Conservation (phyloP, 2,888 invertebrate genomes). For the Erannis defoliaria region DNA sequence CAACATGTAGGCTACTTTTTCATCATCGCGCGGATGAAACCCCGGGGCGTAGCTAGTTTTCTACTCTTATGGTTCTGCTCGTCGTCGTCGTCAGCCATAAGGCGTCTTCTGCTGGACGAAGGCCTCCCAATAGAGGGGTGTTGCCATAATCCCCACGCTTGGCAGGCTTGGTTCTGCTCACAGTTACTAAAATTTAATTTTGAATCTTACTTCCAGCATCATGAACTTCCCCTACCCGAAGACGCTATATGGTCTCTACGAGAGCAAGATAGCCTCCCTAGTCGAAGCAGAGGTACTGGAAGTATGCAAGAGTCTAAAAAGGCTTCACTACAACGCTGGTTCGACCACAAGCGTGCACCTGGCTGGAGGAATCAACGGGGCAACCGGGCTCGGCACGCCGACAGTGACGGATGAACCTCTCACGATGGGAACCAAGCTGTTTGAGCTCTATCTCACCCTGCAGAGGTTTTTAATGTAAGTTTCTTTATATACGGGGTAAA, state of each 20-base stretch:
- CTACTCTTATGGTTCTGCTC: too few species aligned
- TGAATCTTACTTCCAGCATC: conserved; percentile 80
- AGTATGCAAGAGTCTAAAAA: conserved; percentile 91
- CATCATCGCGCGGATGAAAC: too few species aligned
- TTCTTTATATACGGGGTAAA: conserved; percentile 21
- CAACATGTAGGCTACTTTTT: too few species aligned
- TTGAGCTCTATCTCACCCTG: conserved; percentile 96
- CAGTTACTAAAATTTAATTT: too few species aligned
- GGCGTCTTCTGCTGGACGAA: too few species aligned
- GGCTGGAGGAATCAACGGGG: conserved; percentile 85
- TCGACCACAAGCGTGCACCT: conserved; percentile 73
- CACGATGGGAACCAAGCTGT: conserved; percentile 94
- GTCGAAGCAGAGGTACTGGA: conserved; percentile 90
- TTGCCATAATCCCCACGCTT: too few species aligned
- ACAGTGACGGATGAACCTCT: conserved; percentile 88
- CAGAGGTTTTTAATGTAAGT: conserved; percentile 94
- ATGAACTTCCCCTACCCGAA: conserved; percentile 91
- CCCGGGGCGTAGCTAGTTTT: too few species aligned
- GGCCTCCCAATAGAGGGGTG: too few species aligned
- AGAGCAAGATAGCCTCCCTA: conserved; percentile 89
- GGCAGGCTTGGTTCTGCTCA: too few species aligned
- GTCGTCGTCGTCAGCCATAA: too few species aligned
- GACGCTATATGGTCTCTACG: conserved; percentile 90
- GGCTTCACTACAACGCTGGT: conserved; percentile 82
- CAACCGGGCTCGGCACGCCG: conserved; percentile 77